These are phyloP conservation scores for Metridium senile DNA, from an alignment of 92 coral and sea anemone genomes.

Conservation along the genomic window DNA sequence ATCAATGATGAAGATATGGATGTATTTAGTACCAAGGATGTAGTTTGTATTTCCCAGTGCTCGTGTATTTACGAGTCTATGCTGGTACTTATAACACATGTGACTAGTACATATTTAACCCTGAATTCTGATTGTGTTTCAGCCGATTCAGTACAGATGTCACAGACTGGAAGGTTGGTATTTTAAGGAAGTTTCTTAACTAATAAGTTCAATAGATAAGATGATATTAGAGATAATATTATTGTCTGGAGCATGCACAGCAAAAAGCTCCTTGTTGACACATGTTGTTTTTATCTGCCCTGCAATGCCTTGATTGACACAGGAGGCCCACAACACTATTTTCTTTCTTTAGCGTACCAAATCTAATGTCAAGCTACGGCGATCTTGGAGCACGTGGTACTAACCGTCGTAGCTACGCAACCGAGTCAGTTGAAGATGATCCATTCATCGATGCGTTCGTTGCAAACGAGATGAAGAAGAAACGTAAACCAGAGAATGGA, in stretches of 20 bases:
- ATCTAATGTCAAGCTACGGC: conserved; percentile 54
- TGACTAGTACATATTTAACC: too few relatives aligned
- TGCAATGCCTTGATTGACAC: background rate
- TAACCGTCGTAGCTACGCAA: conserved; percentile 73
- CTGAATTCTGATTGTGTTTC: conserved; percentile 14
- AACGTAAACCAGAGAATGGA: conserved; percentile 60
- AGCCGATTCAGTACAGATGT: conserved; percentile 77
- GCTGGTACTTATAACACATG: too few relatives aligned
- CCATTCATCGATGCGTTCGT: conserved; percentile 89
- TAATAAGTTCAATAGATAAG: background rate
- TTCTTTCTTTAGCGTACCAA: conserved; percentile 9
- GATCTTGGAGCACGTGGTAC: conserved; percentile 70
- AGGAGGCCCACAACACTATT: background rate
- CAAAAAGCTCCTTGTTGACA: too few relatives aligned
- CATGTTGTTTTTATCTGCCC: too few relatives aligned
- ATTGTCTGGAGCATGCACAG: too few relatives aligned
- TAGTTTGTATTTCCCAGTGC: too few relatives aligned
- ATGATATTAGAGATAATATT: too few relatives aligned
- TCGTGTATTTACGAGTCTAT: too few relatives aligned
- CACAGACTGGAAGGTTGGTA: conserved; percentile 57
- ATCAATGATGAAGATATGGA: too few relatives aligned
- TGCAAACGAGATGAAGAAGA: conserved; percentile 72
- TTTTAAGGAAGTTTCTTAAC: background rate
- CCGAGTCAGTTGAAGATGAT: conserved; percentile 92
- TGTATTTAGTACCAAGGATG: too few relatives aligned